Percentiles rank a stretch among this genome's conserved stretches.
phyloP scores from a whole-genome alignment of 2,113 vertebrate genomes.

The Elachura formosa region DNA sequence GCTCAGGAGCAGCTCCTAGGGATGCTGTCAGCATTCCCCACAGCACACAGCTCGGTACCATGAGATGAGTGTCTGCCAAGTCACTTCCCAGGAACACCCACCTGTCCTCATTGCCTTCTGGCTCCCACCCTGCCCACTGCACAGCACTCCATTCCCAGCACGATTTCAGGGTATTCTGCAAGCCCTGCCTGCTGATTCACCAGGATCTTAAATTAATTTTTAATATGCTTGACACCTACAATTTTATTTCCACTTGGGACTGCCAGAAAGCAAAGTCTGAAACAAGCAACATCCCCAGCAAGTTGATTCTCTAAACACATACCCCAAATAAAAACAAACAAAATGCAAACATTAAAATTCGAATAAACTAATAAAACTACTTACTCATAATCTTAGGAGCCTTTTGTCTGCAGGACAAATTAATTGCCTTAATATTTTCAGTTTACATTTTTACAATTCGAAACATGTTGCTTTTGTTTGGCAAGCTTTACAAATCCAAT shows the following conservation, averaged over 20 bases:
- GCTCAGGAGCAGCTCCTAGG: not conserved
- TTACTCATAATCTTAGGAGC: not conserved
- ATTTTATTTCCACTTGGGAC: not conserved
- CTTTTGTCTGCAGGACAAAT: not conserved
- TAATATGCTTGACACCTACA: not conserved
- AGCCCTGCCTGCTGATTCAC: not conserved
- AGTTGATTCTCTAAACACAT: not conserved
- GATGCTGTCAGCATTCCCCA: not conserved
- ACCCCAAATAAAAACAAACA: not conserved
- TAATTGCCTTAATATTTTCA: not conserved
- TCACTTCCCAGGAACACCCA: not conserved
- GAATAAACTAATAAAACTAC: not conserved
- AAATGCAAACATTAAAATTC: not conserved
- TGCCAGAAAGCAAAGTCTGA: not conserved
- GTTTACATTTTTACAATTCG: not conserved
- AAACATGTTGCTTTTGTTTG: constrained; percentile 8
- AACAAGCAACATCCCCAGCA: not conserved
- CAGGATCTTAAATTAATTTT: not conserved
- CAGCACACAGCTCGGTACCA: not conserved
- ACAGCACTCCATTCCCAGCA: not conserved
- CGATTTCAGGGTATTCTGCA: not conserved
- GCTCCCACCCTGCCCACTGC: not conserved
- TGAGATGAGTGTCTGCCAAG: not conserved
- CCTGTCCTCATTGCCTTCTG: not conserved
- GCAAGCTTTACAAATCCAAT: not conserved